A percentile compares a stretch with the other conserved stretches of the same genome.
These are phyloP conservation scores for Dendrolimus houi DNA, from an alignment of 2,888 invertebrate species.

Conservation along the genomic window DNA sequence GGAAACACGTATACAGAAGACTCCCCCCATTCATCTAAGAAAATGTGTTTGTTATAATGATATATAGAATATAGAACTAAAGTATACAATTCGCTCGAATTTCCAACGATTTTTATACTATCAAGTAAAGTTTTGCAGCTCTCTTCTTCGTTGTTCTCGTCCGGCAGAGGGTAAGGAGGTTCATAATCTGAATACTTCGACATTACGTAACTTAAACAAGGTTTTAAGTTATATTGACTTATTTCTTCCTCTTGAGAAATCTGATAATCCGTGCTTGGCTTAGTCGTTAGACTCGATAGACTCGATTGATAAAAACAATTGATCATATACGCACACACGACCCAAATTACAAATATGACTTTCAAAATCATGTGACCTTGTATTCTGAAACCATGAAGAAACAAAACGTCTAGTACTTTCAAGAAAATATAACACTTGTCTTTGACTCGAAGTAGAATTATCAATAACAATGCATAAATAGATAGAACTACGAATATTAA, in stretches of 20 bases:
- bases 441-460: slow-evolving; percentile 13
- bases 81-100: slow-evolving; percentile 25
- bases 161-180: background rate
- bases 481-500: slow-evolving; percentile 22
- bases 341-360: slow-evolving; percentile 29
- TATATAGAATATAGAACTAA: slow-evolving; percentile 26
- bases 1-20: slow-evolving; percentile 19
- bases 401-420: slow-evolving; percentile 26
- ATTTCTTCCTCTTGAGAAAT: slow-evolving; percentile 19
- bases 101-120: slow-evolving; percentile 30
- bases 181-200: slow-evolving; percentile 11
- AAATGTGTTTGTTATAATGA: slow-evolving; percentile 23
- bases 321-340: slow-evolving; percentile 31
- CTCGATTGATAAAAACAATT: slow-evolving; percentile 23
- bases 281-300: slow-evolving; percentile 22
- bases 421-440: slow-evolving; percentile 25
- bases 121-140: slow-evolving; percentile 17
- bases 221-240: slow-evolving; percentile 17
- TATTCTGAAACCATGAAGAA: slow-evolving; percentile 24
- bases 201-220: slow-evolving; percentile 36
- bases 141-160: slow-evolving; percentile 1
- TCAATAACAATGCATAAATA: slow-evolving; percentile 20
- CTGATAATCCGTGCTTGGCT: slow-evolving; percentile 17
- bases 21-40: slow-evolving; percentile 25
- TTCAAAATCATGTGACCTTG: slow-evolving; percentile 6